Evolutionary conservation across 2,113 vertebrate genomes (phyloP), one percentile per base, ranked within the genome.

Genomic region (Fukomys damarensis): DNA sequence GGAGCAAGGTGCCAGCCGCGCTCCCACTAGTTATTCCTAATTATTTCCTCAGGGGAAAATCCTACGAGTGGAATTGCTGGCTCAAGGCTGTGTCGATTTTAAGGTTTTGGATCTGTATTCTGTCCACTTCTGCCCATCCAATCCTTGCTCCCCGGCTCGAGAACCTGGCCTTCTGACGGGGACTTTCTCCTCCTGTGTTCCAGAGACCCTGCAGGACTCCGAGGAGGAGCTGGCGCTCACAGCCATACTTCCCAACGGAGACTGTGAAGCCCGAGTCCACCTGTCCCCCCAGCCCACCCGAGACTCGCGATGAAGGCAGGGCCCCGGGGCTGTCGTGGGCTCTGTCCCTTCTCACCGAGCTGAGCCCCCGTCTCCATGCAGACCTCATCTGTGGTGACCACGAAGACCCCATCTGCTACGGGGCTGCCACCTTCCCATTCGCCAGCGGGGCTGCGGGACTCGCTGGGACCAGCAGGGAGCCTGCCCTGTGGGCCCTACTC

Each of bases 221-320:
- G 97, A 98, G 72, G 98, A 98, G 82, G 98, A 97, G 72, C 74
- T 99, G 90, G 98, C 98, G 16, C 97, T 99, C 92, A 98, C 98
- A 19, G 94, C 95, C 32, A 35, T 99, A 4, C 80, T 96, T 41
- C 97, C 96, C 72, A 98, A 96, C 0, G 98, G 98, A 89, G 98
- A 96, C 86, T 98, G 94, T 0, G 98, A 98, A 83, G 98, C 97
- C 63, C 93, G 76, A 82, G 93, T 96, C 70, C 54, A 38, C 35
- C 3, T 22, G 3, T 32, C 79, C 0, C 3, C 59, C 7, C 72
- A 96, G 61, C 76, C 91, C 17, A 0, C 54, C 0, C 52, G 58
- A 84, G 82, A 88, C 32, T 32, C 26, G 0, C 86, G 92, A 93
- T 94, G 91, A 97, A 85, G 59, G 3, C 82, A 16, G 58, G 52